A percentile compares a stretch with the other conserved stretches of the same genome.
Evolutionary conservation across 1,140 invertebrate genomes (phyloP).

Genomic region (Coptotermes formosanus): DNA sequence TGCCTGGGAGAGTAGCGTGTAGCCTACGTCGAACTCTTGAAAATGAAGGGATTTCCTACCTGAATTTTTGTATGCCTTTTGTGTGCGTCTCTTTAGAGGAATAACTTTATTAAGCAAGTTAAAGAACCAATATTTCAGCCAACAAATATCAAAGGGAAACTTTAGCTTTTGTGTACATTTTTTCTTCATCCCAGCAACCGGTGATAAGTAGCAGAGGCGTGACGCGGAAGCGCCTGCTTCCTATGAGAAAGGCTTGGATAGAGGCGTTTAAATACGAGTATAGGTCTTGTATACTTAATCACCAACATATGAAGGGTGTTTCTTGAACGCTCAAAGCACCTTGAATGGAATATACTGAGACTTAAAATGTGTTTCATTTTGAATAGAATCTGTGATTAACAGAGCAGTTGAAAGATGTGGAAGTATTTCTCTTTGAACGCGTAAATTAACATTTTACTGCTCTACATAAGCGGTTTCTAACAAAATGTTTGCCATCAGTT

Average conservation of each 20-base stretch:
- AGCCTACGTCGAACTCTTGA: too few relatives aligned
- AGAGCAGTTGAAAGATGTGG: neutral
- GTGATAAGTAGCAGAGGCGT: neutral
- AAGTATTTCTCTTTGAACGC: neutral
- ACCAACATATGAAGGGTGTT: neutral
- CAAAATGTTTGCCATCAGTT: neutral
- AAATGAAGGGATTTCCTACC: too few relatives aligned
- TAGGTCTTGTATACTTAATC: neutral
- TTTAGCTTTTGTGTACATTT: slow-evolving; percentile 1
- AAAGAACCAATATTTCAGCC: neutral
- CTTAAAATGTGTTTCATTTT: neutral
- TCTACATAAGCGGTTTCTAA: neutral
- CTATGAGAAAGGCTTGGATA: neutral
- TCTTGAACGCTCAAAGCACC: neutral
- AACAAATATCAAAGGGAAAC: too few relatives aligned
- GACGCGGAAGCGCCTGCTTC: neutral
- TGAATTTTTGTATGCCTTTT: too few relatives aligned
- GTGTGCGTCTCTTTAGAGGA: neutral
- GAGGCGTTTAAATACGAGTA: neutral
- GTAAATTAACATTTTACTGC: neutral
- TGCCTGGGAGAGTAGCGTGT: too few relatives aligned
- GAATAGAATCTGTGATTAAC: neutral
- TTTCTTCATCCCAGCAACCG: neutral
- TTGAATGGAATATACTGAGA: slow-evolving; percentile 1
- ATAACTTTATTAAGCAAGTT: neutral